phyloP scores from a whole-genome alignment of 2,888 invertebrate genomes.

The Pogonocherus hispidulus region DNA sequence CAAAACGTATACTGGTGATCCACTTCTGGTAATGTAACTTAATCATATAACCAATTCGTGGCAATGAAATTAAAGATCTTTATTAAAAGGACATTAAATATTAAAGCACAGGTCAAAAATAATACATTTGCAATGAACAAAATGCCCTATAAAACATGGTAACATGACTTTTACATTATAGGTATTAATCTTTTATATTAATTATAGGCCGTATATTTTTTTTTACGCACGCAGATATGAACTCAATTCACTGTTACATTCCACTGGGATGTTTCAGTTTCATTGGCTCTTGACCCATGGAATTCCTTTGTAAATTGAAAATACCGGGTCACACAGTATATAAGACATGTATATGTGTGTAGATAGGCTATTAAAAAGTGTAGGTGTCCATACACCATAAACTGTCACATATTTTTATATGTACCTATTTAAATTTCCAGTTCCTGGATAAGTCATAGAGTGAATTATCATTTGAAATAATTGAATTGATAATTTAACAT shows the following conservation, averaged over 20 bases:
- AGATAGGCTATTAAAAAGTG: background rate
- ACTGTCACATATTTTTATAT: background rate
- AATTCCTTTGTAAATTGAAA: background rate
- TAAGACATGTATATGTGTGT: conserved; percentile 8
- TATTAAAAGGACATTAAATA: too few relatives aligned
- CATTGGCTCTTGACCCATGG: background rate
- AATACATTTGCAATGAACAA: background rate
- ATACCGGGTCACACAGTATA: background rate
- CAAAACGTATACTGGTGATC: conserved; percentile 17
- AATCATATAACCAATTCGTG: background rate
- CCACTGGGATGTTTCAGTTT: background rate
- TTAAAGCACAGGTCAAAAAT: too few relatives aligned
- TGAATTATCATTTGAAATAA: too few relatives aligned
- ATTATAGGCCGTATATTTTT: too few relatives aligned
- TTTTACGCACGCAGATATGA: too few relatives aligned
- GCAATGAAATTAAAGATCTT: background rate
- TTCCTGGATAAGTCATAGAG: too few relatives aligned
- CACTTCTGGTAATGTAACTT: background rate
- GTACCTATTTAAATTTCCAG: too few relatives aligned
- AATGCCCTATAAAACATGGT: too few relatives aligned
- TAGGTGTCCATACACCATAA: background rate
- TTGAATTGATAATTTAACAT: too few relatives aligned
- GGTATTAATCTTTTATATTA: too few relatives aligned
- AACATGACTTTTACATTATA: too few relatives aligned
- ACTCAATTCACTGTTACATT: too few relatives aligned